Conservation (phyloP, 2,113 vertebrate genomes). For the Orcinus orca region DNA sequence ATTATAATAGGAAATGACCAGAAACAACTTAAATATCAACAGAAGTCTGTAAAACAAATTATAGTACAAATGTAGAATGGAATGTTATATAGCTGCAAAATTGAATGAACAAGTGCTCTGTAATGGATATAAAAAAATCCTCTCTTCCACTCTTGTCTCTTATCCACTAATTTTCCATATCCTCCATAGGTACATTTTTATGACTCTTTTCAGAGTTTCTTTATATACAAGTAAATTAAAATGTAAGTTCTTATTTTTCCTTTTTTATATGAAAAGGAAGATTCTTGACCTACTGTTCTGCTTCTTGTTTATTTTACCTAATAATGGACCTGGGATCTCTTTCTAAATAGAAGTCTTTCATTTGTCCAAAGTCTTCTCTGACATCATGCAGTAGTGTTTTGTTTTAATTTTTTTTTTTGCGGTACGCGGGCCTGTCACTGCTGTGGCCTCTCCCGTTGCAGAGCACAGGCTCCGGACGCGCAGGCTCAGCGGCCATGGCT, state of each 20-base stretch:
- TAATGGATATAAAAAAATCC: background rate
- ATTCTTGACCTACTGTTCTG: background rate
- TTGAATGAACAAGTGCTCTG: background rate
- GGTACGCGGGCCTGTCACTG: too few species aligned
- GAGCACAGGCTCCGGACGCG: too few species aligned
- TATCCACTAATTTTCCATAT: background rate
- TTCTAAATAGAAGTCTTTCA: background rate
- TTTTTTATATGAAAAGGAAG: background rate
- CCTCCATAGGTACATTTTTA: background rate
- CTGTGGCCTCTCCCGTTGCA: too few species aligned
- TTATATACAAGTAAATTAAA: background rate
- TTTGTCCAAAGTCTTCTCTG: background rate
- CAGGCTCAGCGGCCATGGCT: too few species aligned
- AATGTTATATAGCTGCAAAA: background rate
- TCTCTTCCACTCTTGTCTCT: background rate
- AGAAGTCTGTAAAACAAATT: background rate
- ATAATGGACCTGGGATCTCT: background rate
- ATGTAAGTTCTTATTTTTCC: background rate
- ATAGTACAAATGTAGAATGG: background rate
- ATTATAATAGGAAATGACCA: background rate
- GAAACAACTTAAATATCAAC: background rate
- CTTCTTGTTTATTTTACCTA: background rate
- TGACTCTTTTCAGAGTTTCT: background rate
- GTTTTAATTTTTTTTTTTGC: background rate
- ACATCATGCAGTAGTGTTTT: background rate